These are phyloP conservation scores for Puffinus mauretanicus DNA, from an alignment of 2,113 vertebrate species.

Conservation along the genomic window DNA sequence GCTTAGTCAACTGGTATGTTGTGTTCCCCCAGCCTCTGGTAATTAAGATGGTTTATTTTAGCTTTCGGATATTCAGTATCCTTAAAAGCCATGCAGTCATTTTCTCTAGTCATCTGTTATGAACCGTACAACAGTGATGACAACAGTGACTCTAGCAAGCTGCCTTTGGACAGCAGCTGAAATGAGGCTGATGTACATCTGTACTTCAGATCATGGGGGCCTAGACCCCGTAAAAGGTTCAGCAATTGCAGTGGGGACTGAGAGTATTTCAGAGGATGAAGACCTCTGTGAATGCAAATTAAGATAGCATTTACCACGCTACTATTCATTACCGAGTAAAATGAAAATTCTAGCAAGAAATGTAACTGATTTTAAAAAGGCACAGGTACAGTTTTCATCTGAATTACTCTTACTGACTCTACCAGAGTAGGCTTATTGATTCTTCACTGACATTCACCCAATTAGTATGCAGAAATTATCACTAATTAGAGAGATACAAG, in stretches of 20 bases:
- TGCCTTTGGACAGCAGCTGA: background rate
- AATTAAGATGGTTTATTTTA: background rate
- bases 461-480: background rate
- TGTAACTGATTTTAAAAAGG: background rate
- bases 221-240: background rate
- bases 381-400: background rate
- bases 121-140: rapidly evolving
- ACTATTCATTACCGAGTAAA: background rate
- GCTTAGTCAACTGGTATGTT: background rate
- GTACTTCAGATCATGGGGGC: background rate
- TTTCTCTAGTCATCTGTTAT: background rate
- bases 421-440: background rate
- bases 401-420: background rate
- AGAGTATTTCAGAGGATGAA: background rate
- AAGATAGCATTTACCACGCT: background rate
- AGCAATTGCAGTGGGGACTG: background rate
- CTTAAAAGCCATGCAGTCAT: background rate
- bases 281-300: background rate
- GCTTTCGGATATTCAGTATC: background rate
- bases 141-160: background rate
- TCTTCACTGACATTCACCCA: background rate
- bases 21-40: background rate
- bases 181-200: rapidly evolving
- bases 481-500: background rate
- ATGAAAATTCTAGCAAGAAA: background rate